Conservation (phyloP, 1,140 invertebrate genomes). For the Eriosoma lanigerum region DNA sequence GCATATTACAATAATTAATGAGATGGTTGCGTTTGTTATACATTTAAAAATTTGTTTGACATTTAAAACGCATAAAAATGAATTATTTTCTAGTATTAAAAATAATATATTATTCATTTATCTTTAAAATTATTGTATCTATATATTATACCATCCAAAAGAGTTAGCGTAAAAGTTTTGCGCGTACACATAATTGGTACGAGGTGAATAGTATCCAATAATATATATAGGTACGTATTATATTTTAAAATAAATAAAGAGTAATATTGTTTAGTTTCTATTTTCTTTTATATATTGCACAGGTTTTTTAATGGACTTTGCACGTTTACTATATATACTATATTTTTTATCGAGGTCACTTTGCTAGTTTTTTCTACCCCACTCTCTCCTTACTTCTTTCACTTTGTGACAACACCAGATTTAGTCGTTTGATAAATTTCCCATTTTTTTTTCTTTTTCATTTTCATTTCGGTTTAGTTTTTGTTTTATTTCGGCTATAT, state of each 20-base stretch:
- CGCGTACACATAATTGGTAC: neutral
- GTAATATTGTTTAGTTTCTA: too few species aligned
- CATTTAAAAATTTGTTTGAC: too few species aligned
- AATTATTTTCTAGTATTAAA: too few species aligned
- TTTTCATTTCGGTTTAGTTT: constrained; percentile 10
- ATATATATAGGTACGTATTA: neutral
- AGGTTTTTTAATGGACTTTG: neutral
- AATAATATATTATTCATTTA: too few species aligned
- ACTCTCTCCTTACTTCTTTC: neutral
- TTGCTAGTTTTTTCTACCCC: neutral
- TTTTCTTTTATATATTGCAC: neutral
- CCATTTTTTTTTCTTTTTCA: constrained; percentile 5
- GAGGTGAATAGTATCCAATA: neutral
- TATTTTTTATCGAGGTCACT: constrained; percentile 5
- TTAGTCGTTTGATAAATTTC: constrained; percentile 39
- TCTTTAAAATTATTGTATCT: too few species aligned
- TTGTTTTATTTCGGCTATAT: constrained; percentile 34
- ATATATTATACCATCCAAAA: too few species aligned
- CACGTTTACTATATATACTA: neutral
- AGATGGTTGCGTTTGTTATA: too few species aligned
- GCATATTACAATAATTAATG: too few species aligned
- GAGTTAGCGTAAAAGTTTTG: too few species aligned
- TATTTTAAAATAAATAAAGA: neutral
- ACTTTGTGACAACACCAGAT: constrained; percentile 33
- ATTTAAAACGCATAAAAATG: too few species aligned